Evolutionary conservation across 2,888 invertebrate genomes (phyloP), one percentile per base, ranked within the genome.

Genomic region (Neuroscelio doddi): DNA sequence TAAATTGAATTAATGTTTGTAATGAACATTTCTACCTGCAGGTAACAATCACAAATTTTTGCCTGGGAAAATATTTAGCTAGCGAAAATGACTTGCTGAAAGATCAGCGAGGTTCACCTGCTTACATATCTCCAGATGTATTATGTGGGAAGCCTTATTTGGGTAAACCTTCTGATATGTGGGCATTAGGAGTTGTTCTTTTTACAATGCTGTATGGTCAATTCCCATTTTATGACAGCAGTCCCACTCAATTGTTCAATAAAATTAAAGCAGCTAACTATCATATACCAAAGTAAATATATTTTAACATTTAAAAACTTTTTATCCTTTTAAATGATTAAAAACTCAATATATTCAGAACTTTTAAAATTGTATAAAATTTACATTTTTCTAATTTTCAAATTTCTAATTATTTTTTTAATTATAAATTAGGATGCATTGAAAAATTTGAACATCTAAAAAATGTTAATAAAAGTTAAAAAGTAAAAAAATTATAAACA

Each of bases 121-220:
- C 93, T 0, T 93, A 93, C 80, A 93, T 93, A 71, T 92, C 92
- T 1, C 93, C 93, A 0, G 93, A 93, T 81, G 92, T 93, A 3
- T 85, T 93, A 2, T 88, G 90, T 85, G 92, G 92, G 71, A 90
- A 91, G 78, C 92, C 93, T 0, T 93, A 93, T 81, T 84, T 89
- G 15, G 93, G 93, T 73, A 93, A 93, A 80, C 93, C 93, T 0
- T 91, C 92, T 0, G 93, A 93, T 79, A 92, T 93, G 92, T 93
- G 93, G 93, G 92, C 93, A 0, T 79, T 93, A 1, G 93, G 93
- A 0, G 92, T 93, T 12, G 91, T 93, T 0, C 82, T 93, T 0
- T 93, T 90, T 79, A 93, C 93, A 0, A 92, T 93, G 92, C 84
- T 93, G 8, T 93, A 91, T 78, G 93, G 93, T 0, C 92, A 92